Evolutionary conservation across 2,113 vertebrate genomes (phyloP), one percentile per base, ranked within the genome.

Genomic region (Leucopsar rothschildi): DNA sequence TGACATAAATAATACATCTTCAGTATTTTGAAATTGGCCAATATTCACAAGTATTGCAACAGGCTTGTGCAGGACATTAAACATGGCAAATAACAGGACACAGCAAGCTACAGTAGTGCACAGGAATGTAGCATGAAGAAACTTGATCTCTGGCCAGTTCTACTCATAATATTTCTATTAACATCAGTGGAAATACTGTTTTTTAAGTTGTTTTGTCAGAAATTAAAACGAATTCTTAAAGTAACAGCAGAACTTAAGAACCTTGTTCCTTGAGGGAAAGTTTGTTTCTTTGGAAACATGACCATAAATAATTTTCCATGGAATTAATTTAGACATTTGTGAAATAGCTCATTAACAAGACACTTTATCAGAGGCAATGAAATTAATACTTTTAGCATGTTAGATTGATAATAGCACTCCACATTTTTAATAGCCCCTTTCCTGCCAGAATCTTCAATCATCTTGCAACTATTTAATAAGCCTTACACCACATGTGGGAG

Each of bases 291-390:
- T 78, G 59, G 60, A 82, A 92, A 20, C 15, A 12, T 40, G 20
- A 28, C 21, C 69, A 95, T 95, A 88, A 87, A 95, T 95, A 86
- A 82, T 79, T 95, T 93, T 82, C 31, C 29, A 55, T 20, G 21
- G 75, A 92, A 79, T 82, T 88, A 4, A 50, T 69, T 82, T 86
- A 69, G 84, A 91, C 39, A 45, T 64, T 93, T 72, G 37, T 93
- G 81, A 95, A 95, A 84, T 82, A 92, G 52, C 86, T 95, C 59
- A 35, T 96, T 95, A 91, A 78, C 40, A 82, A 65, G 50, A 59
- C 2, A 5, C 37, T 92, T 88, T 91, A 71, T 90, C 75, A 90
- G 55, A 80, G 35, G 71, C 68, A 80, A 91, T 88, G 29, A 88
- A 90, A 91, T 88, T 11, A 85, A 83, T 83, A 85, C 64, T 91